Evolutionary conservation across 2,797 vertebrate genomes (phyloP).

Genomic region (Enteromius radiatus): DNA sequence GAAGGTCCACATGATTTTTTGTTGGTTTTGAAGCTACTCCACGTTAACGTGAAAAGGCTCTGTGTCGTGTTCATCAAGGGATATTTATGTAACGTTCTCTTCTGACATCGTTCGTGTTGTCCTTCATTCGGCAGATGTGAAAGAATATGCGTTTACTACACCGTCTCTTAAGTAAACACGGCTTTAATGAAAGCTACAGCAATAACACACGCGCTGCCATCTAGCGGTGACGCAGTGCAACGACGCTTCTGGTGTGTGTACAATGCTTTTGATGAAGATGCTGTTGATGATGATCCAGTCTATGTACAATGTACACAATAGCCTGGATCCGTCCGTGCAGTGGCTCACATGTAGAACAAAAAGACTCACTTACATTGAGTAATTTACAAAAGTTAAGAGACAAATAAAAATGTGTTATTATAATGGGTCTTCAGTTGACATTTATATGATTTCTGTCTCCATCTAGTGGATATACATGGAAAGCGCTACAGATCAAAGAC

Average conservation of each 20-base stretch:
- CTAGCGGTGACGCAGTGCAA: constrained; percentile 7
- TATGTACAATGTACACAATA: too few relatives aligned
- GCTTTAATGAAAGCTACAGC: background rate
- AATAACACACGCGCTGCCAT: background rate
- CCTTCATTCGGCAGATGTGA: background rate
- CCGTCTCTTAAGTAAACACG: background rate
- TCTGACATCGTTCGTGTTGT: background rate
- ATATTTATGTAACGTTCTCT: background rate
- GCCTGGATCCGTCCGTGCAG: background rate
- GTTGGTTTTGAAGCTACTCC: background rate
- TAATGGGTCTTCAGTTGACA: background rate
- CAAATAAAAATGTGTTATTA: background rate
- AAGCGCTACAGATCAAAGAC: background rate
- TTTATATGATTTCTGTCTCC: background rate
- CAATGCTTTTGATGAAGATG: background rate
- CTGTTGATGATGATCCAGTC: background rate
- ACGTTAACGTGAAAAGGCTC: background rate
- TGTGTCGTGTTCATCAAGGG: background rate
- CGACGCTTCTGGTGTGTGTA: background rate
- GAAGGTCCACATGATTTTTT: too few relatives aligned
- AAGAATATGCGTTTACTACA: background rate
- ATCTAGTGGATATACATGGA: constrained; percentile 17
- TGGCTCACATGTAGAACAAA: background rate
- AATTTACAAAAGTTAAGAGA: background rate
- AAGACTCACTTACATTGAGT: background rate